Evolutionary conservation across 2,888 invertebrate genomes (phyloP), one percentile per base, ranked within the genome.

Genomic region (Labia minor): DNA sequence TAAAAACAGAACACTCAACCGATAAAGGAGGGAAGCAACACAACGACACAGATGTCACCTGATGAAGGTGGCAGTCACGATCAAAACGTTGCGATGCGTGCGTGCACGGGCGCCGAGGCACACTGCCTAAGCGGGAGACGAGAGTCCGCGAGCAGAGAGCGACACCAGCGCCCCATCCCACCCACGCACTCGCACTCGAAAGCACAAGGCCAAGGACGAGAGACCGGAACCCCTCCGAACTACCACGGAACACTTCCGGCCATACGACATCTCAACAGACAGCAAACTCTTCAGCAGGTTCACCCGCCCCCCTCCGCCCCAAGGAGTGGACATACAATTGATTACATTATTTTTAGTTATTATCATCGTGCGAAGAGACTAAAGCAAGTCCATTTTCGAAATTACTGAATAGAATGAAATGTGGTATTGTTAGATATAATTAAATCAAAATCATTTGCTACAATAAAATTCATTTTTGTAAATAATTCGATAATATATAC

Each of bases 21-120:
- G 49, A 14, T 14, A 49, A 49, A 49, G n/a, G 16, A 49, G 3
- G 8, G 26, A 26, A 26, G 26, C 26, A 26, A 26, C 49, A 49
- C 49, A 16, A 49, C 2, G 6, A 26, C 26, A 26, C 26, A 3
- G 26, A 26, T 26, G 26, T 26, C 26, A 26, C 26, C 26, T 26
- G 49, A 16, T 10, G 49, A 49, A 49, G 49, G 14, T n/a, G 49
- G 2, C 49, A 16, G 49, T 49, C 49, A 49, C 49, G 26, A 49
- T 14, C 49, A 14, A 49, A 49, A n/a, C 14, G 16, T n/a, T 49
- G 49, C 26, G 49, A n/a, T 49, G 49, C 16, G 2, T 11, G n/a
- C 49, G 49, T n/a, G 16, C 49, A 14, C 49, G 49, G 49, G 49
- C n/a, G n/a, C 49, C 49, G 49, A 49, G 49, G 49, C 49, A 49